Evolutionary conservation across 2,113 vertebrate species (phyloP), one percentile per base, ranked within the genome.

Genomic region (Camarhynchus parvulus): DNA sequence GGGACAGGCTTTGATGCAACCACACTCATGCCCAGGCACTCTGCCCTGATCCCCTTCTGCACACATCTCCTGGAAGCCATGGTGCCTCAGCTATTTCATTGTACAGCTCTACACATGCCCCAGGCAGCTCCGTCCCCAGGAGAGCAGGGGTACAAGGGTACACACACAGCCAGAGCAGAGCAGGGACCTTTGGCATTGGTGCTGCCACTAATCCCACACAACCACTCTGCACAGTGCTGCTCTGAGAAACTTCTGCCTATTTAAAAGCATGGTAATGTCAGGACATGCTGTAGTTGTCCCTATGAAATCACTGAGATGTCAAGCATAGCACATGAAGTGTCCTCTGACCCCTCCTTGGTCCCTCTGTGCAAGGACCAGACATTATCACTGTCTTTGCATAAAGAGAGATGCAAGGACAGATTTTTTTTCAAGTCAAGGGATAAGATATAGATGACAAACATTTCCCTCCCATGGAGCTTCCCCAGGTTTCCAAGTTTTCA

Each of bases 251-350:
- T 42, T 49, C 69, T 44, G 27, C 10, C 15, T 35, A 13, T n/a
- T 72, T 68, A 52, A 67, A 67, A 77, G 27, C 27, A n/a, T 2
- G 3, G 18, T 13, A 27, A 58, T 47, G 31, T 66, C 46, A 59
- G 20, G 33, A 46, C 67, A 28, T 15, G 15, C 33, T 75, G 19
- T 9, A 30, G 33, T 17, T 19, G 22, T 50, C 13, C 50, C 41
- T 18, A 2, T 1, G 0, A 87, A n/a, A 79, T 35, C 59, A 68
- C 27, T 6, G 9, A 39, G 11, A 23, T 12, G 13, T 49, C 24
- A 31, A 52, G 59, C 6, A 81, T 39, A 82, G 49, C 16, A 72
- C 59, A 11, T 12, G 5, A 81, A 47, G 19, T 2, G 3, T 68
- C 46, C 41, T 55, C 28, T 49, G 35, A 33, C 17, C 24, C 35